Evolutionary conservation across 2,797 vertebrate genomes (phyloP).

Genomic region (Amblyopsis hoosieri): DNA sequence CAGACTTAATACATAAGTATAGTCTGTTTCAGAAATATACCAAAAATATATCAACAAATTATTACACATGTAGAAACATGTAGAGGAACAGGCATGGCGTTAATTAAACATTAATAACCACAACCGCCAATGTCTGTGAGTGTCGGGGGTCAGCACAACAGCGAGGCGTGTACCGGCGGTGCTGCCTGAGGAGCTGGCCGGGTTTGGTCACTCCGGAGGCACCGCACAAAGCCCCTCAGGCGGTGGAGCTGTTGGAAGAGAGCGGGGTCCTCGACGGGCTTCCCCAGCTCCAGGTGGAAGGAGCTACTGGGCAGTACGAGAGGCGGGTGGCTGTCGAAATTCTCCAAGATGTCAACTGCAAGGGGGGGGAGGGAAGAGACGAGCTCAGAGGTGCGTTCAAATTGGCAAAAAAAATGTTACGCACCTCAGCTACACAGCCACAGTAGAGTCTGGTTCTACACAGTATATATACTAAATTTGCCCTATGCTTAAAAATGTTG

Average conservation of each 20-base stretch:
- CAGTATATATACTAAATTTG: neutral
- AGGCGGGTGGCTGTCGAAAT: constrained; percentile 81
- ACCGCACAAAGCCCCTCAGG: constrained; percentile 65
- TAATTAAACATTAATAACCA: too few relatives aligned
- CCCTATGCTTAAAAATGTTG: neutral
- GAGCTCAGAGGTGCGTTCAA: neutral
- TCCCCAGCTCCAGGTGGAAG: constrained; percentile 77
- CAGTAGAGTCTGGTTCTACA: neutral
- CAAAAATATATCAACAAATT: too few relatives aligned
- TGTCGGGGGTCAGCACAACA: neutral
- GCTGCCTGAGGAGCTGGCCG: constrained; percentile 7
- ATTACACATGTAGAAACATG: too few relatives aligned
- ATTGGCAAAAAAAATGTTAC: neutral
- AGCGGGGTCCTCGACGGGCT: constrained; percentile 60
- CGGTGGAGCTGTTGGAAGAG: constrained; percentile 67
- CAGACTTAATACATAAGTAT: too few relatives aligned
- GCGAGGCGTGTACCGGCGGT: constrained; percentile 58
- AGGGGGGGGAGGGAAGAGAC: constrained; percentile 1
- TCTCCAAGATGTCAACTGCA: constrained; percentile 79
- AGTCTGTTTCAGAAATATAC: too few relatives aligned
- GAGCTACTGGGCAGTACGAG: constrained; percentile 76
- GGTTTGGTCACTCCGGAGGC: constrained; percentile 35
- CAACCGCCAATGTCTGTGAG: neutral
- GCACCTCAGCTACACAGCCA: too few relatives aligned
- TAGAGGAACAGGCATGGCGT: too few relatives aligned